These are phyloP conservation scores for Coendou prehensilis DNA, from an alignment of 2,797 vertebrate species.

Conservation along the genomic window DNA sequence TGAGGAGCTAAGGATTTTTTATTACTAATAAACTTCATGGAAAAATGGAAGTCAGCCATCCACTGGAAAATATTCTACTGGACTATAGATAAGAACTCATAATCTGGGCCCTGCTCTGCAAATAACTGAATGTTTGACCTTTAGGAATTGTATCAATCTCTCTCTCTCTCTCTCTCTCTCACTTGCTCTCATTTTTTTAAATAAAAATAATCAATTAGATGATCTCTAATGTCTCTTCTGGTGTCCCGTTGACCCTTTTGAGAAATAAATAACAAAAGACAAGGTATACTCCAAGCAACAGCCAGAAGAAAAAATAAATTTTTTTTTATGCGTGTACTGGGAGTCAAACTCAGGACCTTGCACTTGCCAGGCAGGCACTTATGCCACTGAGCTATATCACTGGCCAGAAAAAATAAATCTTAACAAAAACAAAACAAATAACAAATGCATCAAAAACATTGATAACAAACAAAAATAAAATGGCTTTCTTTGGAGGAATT, in stretches of 20 bases:
- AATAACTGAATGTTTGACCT: background rate
- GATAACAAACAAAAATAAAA: background rate
- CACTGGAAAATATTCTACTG: conserved; percentile 3
- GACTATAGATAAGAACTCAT: background rate
- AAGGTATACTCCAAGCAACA: background rate
- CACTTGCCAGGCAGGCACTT: no score
- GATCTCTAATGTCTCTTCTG: background rate
- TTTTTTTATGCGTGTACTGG: no score
- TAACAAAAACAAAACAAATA: conserved; percentile 19
- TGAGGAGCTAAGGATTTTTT: background rate
- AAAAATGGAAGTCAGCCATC: background rate
- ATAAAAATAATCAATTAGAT: background rate
- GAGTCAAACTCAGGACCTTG: no score
- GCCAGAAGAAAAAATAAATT: background rate
- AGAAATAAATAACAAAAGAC: background rate
- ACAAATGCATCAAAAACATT: background rate
- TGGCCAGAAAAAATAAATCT: background rate
- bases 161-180: background rate
- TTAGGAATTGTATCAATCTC: background rate
- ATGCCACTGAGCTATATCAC: no score
- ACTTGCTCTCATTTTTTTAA: background rate
- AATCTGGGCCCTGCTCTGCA: background rate
- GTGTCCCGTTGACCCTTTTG: background rate
- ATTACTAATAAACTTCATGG: background rate
- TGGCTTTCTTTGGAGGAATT: background rate